These are phyloP conservation scores for Drosophila fuyamai DNA, from an alignment of 1,140 invertebrate genomes.

Conservation along the genomic window DNA sequence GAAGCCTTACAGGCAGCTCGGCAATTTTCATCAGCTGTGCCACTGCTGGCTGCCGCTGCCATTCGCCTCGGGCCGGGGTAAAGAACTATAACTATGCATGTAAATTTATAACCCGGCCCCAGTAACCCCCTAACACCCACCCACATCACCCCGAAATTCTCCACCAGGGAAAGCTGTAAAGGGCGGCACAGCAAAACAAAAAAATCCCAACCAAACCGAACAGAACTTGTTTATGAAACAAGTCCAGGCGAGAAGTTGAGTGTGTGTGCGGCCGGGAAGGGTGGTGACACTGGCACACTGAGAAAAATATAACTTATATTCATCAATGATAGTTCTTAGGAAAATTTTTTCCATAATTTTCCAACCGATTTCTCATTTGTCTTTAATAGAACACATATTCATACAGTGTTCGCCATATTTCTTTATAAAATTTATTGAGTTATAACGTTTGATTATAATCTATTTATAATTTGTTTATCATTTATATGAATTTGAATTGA, in stretches of 20 bases:
- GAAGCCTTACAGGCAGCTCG: conserved; percentile 49
- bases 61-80: conserved; percentile 25
- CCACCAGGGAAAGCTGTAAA: neutral
- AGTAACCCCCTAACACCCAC: conserved; percentile 8
- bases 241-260: conserved; percentile 47
- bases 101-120: conserved; percentile 66
- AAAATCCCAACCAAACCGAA: conserved; percentile 17
- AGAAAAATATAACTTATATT: neutral
- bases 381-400: too few relatives aligned
- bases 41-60: conserved; percentile 29
- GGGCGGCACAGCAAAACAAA: conserved; percentile 13
- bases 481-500: too few relatives aligned
- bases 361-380: too few relatives aligned
- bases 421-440: too few relatives aligned
- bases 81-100: conserved; percentile 65
- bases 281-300: conserved; percentile 28
- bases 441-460: too few relatives aligned
- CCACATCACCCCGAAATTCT: neutral
- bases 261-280: conserved; percentile 9
- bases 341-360: too few relatives aligned
- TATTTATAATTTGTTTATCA: too few relatives aligned
- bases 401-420: too few relatives aligned
- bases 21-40: conserved; percentile 59
- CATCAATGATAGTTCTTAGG: too few relatives aligned
- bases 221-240: conserved; percentile 74